A percentile compares a stretch with the other conserved stretches of the same genome.
phyloP scores from a whole-genome alignment of 2,888 invertebrate genomes.

The Drosophila eohydei region DNA sequence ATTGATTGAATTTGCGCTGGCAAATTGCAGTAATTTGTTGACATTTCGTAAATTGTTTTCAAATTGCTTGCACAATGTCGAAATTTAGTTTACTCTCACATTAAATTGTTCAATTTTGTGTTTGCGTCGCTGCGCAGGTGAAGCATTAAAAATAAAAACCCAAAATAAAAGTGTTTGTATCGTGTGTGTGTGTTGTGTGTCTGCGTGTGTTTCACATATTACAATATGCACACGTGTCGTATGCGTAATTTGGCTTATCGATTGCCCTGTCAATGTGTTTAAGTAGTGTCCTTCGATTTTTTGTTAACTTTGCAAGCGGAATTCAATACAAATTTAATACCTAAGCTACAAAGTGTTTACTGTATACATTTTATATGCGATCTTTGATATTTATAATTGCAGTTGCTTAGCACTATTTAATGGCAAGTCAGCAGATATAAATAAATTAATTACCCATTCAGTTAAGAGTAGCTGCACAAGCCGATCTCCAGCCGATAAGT shows the following conservation, averaged over 20 bases:
- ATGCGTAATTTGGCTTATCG: constrained; percentile 63
- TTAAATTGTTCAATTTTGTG: constrained; percentile 30
- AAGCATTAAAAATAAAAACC: constrained; percentile 10
- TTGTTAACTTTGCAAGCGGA: background rate
- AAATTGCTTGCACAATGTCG: constrained; percentile 47
- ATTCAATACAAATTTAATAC: background rate
- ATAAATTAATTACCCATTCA: too few relatives aligned
- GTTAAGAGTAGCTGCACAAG: too few relatives aligned
- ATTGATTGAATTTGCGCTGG: constrained; percentile 49
- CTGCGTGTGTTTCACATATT: constrained; percentile 13
- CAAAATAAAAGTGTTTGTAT: background rate
- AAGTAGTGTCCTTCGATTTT: constrained; percentile 11
- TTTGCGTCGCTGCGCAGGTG: constrained; percentile 31
- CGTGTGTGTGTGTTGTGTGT: background rate
- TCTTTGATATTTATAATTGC: background rate
- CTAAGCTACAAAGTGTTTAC: background rate
- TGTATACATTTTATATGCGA: background rate
- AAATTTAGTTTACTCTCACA: constrained; percentile 51
- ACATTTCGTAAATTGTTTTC: constrained; percentile 65
- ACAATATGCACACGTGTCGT: constrained; percentile 53
- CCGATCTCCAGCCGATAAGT: too few relatives aligned
- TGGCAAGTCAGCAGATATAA: too few relatives aligned
- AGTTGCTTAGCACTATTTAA: background rate
- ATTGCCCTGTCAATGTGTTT: constrained; percentile 15
- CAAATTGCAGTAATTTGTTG: constrained; percentile 70